Conservation (phyloP, 2,888 invertebrate genomes). For the Pollenia angustigena region DNA sequence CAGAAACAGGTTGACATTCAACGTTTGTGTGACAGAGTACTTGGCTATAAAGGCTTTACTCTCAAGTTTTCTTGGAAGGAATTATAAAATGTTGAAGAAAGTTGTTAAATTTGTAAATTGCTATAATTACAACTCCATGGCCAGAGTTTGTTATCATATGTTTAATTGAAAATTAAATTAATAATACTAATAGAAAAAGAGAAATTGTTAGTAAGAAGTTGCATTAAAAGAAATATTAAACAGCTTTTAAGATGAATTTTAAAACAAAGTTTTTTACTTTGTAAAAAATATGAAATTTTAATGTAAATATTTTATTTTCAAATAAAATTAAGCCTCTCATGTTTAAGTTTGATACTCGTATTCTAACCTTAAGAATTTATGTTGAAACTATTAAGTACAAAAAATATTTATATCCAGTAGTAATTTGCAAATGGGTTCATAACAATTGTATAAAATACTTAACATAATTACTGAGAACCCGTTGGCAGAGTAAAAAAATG, state of each 20-base stretch:
- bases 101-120: constrained; percentile 51
- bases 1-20: constrained; percentile 58
- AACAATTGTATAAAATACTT: too few relatives aligned
- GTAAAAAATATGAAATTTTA: neutral
- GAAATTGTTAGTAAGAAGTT: neutral
- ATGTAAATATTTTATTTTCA: neutral
- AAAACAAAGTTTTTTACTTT: neutral
- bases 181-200: constrained; percentile 12
- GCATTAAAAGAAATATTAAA: constrained; percentile 7
- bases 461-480: too few relatives aligned
- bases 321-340: too few relatives aligned
- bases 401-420: too few relatives aligned
- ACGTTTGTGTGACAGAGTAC: constrained; percentile 7
- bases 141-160: constrained; percentile 18
- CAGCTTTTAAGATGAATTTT: neutral
- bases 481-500: too few relatives aligned
- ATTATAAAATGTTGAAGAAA: constrained; percentile 47
- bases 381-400: too few relatives aligned
- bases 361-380: too few relatives aligned
- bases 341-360: too few relatives aligned
- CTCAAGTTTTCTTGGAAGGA: constrained; percentile 28
- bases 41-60: neutral
- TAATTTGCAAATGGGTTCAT: too few relatives aligned
- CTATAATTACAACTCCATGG: constrained; percentile 37
- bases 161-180: constrained; percentile 30